phyloP scores from a whole-genome alignment of 2,797 vertebrate species.

The Notolabrus celidotus region DNA sequence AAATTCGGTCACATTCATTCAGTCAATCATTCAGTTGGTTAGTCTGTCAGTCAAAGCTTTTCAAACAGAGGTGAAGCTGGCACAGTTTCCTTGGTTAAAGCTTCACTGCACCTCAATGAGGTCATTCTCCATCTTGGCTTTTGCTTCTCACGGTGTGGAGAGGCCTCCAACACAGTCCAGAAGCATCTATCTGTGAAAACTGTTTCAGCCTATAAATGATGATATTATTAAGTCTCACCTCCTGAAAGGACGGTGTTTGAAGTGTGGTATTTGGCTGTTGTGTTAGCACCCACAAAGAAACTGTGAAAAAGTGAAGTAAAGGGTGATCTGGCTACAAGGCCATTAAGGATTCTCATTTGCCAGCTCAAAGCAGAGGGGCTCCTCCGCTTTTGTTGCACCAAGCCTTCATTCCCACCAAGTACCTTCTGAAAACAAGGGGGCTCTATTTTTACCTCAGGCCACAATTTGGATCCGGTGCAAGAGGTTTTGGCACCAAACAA shows the following conservation, averaged over 20 bases:
- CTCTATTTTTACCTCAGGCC: slow-evolving; percentile 78
- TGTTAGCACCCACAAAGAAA: slow-evolving; percentile 29
- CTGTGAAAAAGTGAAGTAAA: slow-evolving; percentile 66
- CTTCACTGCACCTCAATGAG: slow-evolving; percentile 21
- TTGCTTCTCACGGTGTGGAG: slow-evolving; percentile 46
- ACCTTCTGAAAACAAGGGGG: slow-evolving; percentile 71
- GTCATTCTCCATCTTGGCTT: slow-evolving; percentile 32
- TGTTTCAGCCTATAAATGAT: slow-evolving; percentile 31
- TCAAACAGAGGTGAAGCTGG: slow-evolving; percentile 37
- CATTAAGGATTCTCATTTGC: slow-evolving; percentile 52
- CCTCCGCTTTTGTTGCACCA: slow-evolving; percentile 65
- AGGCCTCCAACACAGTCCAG: background rate
- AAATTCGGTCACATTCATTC: slow-evolving; percentile 20
- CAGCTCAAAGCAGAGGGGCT: slow-evolving; percentile 51
- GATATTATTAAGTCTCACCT: slow-evolving; percentile 18
- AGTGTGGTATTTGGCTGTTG: slow-evolving; percentile 28
- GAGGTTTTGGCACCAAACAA: slow-evolving; percentile 49
- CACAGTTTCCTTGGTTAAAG: slow-evolving; percentile 36
- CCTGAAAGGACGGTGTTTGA: slow-evolving; percentile 20
- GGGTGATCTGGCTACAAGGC: slow-evolving; percentile 61
- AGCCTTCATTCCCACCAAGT: slow-evolving; percentile 78
- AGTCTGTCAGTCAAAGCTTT: slow-evolving; percentile 29
- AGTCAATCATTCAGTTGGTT: slow-evolving; percentile 30
- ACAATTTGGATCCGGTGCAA: slow-evolving; percentile 60
- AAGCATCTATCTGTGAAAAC: slow-evolving; percentile 17